Conservation (phyloP, 2,113 vertebrate species). For the Pogona vitticeps region DNA sequence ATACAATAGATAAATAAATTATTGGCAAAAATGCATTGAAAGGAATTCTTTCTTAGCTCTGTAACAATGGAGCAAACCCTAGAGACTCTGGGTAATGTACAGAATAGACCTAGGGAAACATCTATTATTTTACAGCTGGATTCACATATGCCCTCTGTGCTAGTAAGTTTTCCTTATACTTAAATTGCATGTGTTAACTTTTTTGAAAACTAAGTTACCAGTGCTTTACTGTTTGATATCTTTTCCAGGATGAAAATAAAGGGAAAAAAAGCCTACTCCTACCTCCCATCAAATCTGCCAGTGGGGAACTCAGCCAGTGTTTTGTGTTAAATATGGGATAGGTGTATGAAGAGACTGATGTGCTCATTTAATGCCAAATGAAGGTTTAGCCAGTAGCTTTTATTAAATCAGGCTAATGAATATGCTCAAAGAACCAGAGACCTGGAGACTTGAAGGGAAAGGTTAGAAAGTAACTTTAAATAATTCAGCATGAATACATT, state of each 20-base stretch:
- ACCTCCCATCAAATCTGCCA: neutral
- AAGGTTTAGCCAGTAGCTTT: neutral
- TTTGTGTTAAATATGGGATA: neutral
- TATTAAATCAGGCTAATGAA: constrained; percentile 20
- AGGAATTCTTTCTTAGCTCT: too few relatives aligned
- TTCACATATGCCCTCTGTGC: neutral
- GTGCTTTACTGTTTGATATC: neutral
- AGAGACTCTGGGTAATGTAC: too few relatives aligned
- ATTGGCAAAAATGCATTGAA: too few relatives aligned
- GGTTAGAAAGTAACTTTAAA: constrained; percentile 23
- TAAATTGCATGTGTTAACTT: neutral
- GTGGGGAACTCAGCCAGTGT: neutral
- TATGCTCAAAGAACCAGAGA: neutral
- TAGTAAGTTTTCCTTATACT: neutral
- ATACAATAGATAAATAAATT: too few relatives aligned
- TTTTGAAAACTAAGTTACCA: neutral
- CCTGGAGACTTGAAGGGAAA: constrained; percentile 7
- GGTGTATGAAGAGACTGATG: neutral
- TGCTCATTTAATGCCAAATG: constrained; percentile 18
- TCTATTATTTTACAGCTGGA: neutral
- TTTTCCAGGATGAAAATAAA: neutral
- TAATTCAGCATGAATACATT: constrained; percentile 15
- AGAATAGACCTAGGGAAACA: too few relatives aligned
- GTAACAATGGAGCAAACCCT: too few relatives aligned
- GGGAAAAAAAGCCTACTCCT: neutral